Evolutionary conservation across 2,113 vertebrate genomes (phyloP).

Genomic region (Myrmecobius fasciatus): DNA sequence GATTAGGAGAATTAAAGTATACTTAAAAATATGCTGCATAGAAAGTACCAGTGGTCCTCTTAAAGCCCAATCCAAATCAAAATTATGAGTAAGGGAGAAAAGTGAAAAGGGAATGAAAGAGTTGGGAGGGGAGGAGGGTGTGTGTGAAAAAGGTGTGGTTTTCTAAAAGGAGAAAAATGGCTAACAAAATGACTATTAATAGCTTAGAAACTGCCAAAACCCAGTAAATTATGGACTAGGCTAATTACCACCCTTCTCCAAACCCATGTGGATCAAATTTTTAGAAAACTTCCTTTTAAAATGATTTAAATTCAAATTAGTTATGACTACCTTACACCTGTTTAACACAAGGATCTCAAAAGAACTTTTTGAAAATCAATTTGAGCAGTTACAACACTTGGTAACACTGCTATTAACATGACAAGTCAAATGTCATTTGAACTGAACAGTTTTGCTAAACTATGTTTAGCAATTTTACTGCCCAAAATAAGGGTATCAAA

Average conservation of each 20-base stretch:
- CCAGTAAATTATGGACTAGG: conserved; percentile 52
- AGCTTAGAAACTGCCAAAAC: background rate
- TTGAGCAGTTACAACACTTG: conserved; percentile 75
- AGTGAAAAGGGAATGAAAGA: conserved; percentile 39
- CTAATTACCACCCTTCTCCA: conserved; percentile 75
- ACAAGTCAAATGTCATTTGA: conserved; percentile 78
- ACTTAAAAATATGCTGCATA: conserved; percentile 42
- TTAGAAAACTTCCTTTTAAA: conserved; percentile 77
- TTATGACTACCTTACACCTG: conserved; percentile 70
- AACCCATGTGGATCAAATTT: conserved; percentile 73
- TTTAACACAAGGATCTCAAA: conserved; percentile 74
- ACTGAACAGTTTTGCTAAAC: conserved; percentile 79
- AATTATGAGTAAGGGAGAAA: conserved; percentile 54
- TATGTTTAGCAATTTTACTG: conserved; percentile 81
- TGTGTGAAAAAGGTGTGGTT: conserved; percentile 15
- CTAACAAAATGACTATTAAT: conserved; percentile 27
- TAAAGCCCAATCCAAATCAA: conserved; percentile 48
- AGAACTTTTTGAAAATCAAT: conserved; percentile 80
- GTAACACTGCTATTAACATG: conserved; percentile 68
- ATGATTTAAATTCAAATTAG: conserved; percentile 76
- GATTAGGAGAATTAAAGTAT: conserved; percentile 29
- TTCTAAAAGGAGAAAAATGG: conserved; percentile 63
- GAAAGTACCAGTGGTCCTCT: conserved; percentile 55
- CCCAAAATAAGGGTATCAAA: conserved; percentile 81
- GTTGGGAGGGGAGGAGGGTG: conserved; percentile 53